A percentile compares a stretch with the other conserved stretches of the same genome.
Conservation (phyloP, 2,113 vertebrate genomes). For the Macquaria ambigua region DNA sequence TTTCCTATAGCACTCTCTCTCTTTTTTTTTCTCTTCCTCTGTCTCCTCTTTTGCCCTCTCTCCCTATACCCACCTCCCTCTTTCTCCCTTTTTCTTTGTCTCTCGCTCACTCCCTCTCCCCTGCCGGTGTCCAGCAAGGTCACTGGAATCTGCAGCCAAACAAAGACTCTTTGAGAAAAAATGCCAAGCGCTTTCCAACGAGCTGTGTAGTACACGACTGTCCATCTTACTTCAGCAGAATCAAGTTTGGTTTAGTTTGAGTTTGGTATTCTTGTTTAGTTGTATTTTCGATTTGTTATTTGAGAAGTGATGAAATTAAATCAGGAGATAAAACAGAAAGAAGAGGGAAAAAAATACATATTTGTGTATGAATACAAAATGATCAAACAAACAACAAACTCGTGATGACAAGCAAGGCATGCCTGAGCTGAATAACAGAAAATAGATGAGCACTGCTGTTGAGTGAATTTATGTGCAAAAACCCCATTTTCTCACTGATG, state of each 20-base stretch:
- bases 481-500: background rate
- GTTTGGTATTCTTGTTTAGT: background rate
- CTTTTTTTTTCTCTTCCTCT: background rate
- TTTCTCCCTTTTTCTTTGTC: conserved; percentile 57
- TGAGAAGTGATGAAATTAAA: conserved; percentile 6
- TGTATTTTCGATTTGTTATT: background rate
- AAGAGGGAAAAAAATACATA: background rate
- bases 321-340: background rate
- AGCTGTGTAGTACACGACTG: conserved; percentile 20
- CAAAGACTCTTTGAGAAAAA: conserved; percentile 79
- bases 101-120: conserved; percentile 50
- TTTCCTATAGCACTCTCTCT: background rate
- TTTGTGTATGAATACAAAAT: conserved; percentile 27
- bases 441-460: background rate
- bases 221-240: conserved; percentile 7
- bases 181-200: conserved; percentile 21
- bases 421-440: conserved; percentile 2
- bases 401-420: background rate
- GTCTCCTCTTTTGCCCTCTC: conserved; percentile 42
- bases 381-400: conserved; percentile 31
- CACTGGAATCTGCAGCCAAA: conserved; percentile 69
- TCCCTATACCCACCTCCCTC: conserved; percentile 38
- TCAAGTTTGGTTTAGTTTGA: background rate
- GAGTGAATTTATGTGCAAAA: conserved; percentile 7
- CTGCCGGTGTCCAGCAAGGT: conserved; percentile 64